Conservation (phyloP, 2,113 vertebrate genomes). For the Uria aalge region DNA sequence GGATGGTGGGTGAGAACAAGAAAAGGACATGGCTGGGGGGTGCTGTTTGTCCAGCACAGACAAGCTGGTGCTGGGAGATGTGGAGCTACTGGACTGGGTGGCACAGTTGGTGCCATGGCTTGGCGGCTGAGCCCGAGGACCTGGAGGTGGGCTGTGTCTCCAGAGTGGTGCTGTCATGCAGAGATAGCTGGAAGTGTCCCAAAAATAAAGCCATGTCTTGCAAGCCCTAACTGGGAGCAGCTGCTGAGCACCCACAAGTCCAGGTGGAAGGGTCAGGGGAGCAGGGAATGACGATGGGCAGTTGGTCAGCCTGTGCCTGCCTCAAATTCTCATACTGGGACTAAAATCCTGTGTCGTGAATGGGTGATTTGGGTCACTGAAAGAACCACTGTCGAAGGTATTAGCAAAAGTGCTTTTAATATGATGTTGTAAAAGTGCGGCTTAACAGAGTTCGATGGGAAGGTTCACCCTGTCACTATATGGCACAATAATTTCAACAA, state of each 20-base stretch:
- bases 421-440: neutral
- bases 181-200: neutral
- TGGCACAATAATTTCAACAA: neutral
- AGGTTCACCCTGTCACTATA: neutral
- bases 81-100: neutral
- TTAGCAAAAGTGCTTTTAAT: neutral
- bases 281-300: accelerated
- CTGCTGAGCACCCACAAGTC: neutral
- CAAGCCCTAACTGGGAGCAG: neutral
- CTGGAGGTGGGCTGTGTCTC: neutral
- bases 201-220: neutral
- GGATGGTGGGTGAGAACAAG: neutral
- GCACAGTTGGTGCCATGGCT: neutral
- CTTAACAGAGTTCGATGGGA: neutral
- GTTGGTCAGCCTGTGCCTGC: neutral
- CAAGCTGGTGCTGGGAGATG: neutral
- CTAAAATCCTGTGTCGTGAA: neutral
- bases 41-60: neutral
- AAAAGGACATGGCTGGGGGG: neutral
- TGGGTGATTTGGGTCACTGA: too few relatives aligned
- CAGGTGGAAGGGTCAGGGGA: neutral
- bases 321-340: neutral
- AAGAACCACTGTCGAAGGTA: neutral
- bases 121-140: neutral
- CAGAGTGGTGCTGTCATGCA: accelerated